Base-by-base conservation (phyloP, 2,888 invertebrate genomes). In the Drosophila fulvimacula region DNA sequence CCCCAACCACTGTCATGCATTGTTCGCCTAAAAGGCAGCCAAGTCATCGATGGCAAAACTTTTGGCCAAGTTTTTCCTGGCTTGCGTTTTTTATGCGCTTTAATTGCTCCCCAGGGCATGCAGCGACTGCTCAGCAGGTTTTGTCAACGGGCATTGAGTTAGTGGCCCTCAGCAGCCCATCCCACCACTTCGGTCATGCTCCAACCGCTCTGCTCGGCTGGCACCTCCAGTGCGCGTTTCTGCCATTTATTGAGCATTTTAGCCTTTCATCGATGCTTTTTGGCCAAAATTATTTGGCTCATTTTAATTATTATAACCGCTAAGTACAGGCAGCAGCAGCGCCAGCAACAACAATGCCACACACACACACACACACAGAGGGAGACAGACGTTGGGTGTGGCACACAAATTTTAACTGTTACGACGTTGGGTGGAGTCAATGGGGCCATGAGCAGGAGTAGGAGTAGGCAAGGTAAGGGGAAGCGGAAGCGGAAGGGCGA, bases 261-360 rank as follows among this genome's bases (percentile, higher is more conserved):
- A 79, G 86, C 74, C 78, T 88, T 88, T 89, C 87, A 88, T 88
- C 87, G 79, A 88, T 88, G 89, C 87, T 89, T 88, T 85, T 82
- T 76, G 73, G 61, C 83, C 68, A 73, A 88, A 88, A 85, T 89
- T 87, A 87, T 83, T 88, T 88, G 81, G 79, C 86, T 87, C 81
- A 83, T 88, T 89, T 88, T 83, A 90, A 89, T 90, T 89, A 85
- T 83, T 86, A 87, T 72, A 87, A 87, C 89, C 87, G 79, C 89
- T 81, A 86, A 88, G 73, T 77, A 79, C 73, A 68, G 69, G 48
- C 68, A 66, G 57, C 53, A 63, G 62, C 42, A 78, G 46, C 63
- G 64, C 49, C 51, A 67, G 64, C 49, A 73, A 73, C 79, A 83
- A 81, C 36, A 52, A 46, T 24, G 44, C 44, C 30, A 17, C 38